Evolutionary conservation across 2,888 invertebrate species (phyloP).

Genomic region (Dilophus febrilis): DNA sequence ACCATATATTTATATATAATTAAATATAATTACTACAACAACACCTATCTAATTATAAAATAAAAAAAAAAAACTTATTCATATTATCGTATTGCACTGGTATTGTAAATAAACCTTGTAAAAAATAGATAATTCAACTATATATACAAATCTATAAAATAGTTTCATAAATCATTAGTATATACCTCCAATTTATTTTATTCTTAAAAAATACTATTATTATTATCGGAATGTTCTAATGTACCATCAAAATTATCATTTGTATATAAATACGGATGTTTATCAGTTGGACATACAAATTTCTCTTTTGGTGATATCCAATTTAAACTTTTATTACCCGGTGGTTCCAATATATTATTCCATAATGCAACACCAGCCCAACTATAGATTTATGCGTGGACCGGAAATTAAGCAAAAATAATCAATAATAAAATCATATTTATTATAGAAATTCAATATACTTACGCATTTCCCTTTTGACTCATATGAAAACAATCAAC

Average conservation of each 20-base stretch:
- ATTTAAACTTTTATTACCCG: conserved; percentile 27
- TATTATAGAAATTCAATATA: conserved; percentile 16
- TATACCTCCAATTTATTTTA: no score
- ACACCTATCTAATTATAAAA: no score
- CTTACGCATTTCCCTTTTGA: conserved; percentile 35
- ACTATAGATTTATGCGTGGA: conserved; percentile 4
- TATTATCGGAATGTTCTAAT: no score
- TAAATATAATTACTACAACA: no score
- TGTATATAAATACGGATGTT: conserved; percentile 32
- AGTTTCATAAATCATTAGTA: no score
- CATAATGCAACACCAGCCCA: conserved; percentile 33
- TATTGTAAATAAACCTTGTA: no score
- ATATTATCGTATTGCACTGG: no score
- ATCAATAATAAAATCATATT: neutral
- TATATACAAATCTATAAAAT: no score
- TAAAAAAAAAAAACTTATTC: no score
- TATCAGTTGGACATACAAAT: conserved; percentile 32
- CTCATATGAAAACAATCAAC: conserved; percentile 40
- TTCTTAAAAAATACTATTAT: no score
- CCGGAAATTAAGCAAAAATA: neutral
- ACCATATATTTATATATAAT: no score
- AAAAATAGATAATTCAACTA: no score
- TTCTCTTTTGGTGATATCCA: conserved; percentile 23
- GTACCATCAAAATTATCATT: conserved; percentile 11
- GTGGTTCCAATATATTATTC: conserved; percentile 36